Base-by-base conservation (phyloP, 1,140 invertebrate species). In the Archivesica marissinica region DNA sequence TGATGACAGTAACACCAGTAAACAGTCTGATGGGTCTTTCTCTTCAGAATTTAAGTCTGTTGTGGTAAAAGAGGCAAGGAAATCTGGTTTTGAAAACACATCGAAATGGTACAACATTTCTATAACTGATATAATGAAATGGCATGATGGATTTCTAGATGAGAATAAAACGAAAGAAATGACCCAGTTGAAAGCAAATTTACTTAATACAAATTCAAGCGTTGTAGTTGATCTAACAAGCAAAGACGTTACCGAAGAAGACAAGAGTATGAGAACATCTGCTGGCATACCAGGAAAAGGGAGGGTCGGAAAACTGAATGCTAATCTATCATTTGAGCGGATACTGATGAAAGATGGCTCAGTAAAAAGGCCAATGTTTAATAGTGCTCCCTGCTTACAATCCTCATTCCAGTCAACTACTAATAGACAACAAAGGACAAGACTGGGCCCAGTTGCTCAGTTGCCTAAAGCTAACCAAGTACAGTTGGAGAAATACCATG, bases 51-150 rank as follows among this genome's bases (percentile, higher is more conserved):
- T 83, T 41, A 83, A 83, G 64, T 59, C 23, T 38, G 50, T 11
- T 28, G 70, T 83, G 23, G 66, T 83, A 41, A 75, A 75, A 61
- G 80, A 83, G 38, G 80, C 80, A 41, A 38, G 50, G 38, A 64
- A 74, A 30, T 83, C 80, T 28, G 80, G 80, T 25, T 83, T 83
- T 83, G 70, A 52, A 44, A 83, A 72, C 13, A 75, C 80, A 44
- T 50, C 80, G 9, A 83, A 75, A 64, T 74, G 52, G 68, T 83
- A 59, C 64, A 74, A 64, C 52, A 54, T 83, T 35, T 61, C 68
- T 35, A 61, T 83, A 25, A 28, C 80, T 2, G 70, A 74, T 64
- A 83, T 83, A 11, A 70, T 83, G 54, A 74, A 83, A 64, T 83
- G 80, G 80, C 80, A 83, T 83, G 80, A 83, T 64, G 41, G 35